Evolutionary conservation across 2,113 vertebrate species (phyloP).

Genomic region (Chloropsis cyanopogon): DNA sequence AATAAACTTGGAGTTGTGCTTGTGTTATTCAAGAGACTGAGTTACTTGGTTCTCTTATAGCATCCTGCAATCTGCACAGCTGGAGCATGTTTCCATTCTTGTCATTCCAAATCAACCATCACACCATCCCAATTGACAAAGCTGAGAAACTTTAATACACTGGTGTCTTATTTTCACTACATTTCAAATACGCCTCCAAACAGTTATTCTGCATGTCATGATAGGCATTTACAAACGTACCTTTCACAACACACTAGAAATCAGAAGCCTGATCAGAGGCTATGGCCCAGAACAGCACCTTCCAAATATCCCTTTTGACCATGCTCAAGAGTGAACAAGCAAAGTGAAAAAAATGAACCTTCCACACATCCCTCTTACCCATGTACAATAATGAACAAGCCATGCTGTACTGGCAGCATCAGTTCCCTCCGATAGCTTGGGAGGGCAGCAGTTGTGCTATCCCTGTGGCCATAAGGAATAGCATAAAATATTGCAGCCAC

Average conservation of each 20-base stretch:
- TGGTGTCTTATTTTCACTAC: background rate
- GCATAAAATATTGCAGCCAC: background rate
- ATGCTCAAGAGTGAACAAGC: background rate
- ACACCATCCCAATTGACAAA: background rate
- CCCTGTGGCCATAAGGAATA: background rate
- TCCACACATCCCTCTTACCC: background rate
- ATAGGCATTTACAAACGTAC: background rate
- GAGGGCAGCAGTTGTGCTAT: background rate
- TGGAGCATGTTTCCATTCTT: background rate
- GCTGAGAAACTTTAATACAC: background rate
- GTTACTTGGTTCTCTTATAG: background rate
- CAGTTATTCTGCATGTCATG: background rate
- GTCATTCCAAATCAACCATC: background rate
- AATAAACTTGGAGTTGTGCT: background rate
- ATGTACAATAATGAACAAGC: background rate
- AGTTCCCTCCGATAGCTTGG: background rate
- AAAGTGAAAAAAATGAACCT: background rate
- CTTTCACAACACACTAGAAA: background rate
- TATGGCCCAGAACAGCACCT: background rate
- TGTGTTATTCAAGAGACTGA: background rate
- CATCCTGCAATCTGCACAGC: background rate
- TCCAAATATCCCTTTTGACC: background rate
- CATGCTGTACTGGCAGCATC: background rate
- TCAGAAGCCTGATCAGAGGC: background rate
- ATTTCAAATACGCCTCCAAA: background rate